Evolutionary conservation across 2,113 vertebrate species (phyloP).

Genomic region (Polypterus bichir): DNA sequence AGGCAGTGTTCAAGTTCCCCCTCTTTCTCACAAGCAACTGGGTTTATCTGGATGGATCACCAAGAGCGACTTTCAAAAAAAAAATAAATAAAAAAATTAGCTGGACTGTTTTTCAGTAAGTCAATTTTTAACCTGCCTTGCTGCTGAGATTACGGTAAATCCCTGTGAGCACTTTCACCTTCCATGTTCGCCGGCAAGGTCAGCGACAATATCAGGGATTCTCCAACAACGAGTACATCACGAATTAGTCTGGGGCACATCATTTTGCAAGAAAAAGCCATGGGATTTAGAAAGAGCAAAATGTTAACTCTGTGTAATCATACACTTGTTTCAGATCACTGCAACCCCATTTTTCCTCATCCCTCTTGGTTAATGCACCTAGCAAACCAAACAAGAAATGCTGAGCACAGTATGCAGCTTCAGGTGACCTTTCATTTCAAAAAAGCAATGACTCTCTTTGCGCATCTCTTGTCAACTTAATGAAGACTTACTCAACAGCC

Average conservation of each 20-base stretch:
- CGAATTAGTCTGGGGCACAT: neutral
- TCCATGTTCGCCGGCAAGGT: constrained; percentile 32
- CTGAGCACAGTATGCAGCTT: too few species aligned
- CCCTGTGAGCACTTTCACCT: constrained; percentile 27
- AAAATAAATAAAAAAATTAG: constrained; percentile 25
- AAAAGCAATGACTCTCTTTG: too few species aligned
- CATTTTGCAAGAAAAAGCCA: constrained; percentile 21
- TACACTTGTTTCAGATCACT: constrained; percentile 1
- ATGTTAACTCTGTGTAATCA: constrained; percentile 13
- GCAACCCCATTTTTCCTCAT: neutral
- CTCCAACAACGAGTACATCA: neutral
- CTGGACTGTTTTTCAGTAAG: constrained; percentile 26
- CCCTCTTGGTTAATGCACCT: too few species aligned
- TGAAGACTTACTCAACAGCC: too few species aligned
- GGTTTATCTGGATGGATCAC: too few species aligned
- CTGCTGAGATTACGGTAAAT: constrained; percentile 28
- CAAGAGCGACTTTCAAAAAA: too few species aligned
- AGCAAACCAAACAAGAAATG: too few species aligned
- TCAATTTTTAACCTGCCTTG: constrained; percentile 29
- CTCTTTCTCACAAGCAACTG: too few species aligned
- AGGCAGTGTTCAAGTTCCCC: too few species aligned
- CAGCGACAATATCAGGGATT: constrained; percentile 26
- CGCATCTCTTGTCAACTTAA: too few species aligned
- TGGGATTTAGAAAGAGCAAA: constrained; percentile 23
- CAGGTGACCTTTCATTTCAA: too few species aligned